Conservation (phyloP, 2,113 vertebrate species). For the Rhinogobius similis region DNA sequence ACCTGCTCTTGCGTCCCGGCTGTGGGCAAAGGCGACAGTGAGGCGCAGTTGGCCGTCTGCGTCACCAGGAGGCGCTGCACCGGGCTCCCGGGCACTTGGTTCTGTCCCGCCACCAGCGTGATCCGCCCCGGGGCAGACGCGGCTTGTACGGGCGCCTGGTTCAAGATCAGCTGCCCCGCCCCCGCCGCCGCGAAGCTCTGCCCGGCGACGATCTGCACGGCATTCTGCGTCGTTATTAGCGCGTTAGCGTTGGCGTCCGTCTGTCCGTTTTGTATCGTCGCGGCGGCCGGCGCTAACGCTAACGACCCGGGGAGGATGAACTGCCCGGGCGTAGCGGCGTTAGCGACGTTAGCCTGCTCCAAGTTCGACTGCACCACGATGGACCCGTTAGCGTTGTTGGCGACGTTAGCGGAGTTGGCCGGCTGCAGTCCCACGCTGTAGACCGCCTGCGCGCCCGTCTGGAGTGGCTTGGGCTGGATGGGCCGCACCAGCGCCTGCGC, state of each 20-base stretch:
- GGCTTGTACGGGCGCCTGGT: conserved; percentile 81
- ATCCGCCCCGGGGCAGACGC: conserved; percentile 80
- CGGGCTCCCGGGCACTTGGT: conserved; percentile 73
- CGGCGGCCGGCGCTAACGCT: conserved; percentile 80
- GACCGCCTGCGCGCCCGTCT: conserved; percentile 86
- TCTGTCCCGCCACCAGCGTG: conserved; percentile 81
- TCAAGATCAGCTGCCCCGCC: conserved; percentile 89
- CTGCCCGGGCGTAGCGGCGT: conserved; percentile 81
- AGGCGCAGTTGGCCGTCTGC: conserved; percentile 81
- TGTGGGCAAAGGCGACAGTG: conserved; percentile 56
- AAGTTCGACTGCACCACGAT: conserved; percentile 80
- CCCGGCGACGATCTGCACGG: conserved; percentile 89
- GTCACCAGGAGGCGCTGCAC: conserved; percentile 91
- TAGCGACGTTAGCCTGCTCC: conserved; percentile 77
- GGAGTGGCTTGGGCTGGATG: conserved; percentile 95
- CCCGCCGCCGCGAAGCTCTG: conserved; percentile 83
- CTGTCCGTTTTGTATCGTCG: conserved; percentile 83
- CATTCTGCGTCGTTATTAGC: conserved; percentile 86
- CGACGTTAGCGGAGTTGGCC: conserved; percentile 56
- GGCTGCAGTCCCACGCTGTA: conserved; percentile 84
- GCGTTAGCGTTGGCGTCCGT: conserved; percentile 83
- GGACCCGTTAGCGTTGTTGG: conserved; percentile 73
- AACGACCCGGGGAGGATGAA: conserved; percentile 89
- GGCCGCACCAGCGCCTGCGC: conserved; percentile 81
- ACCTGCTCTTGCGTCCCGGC: conserved; percentile 47